Conservation (phyloP, 2,888 invertebrate genomes). For the Meiosimyza platycephala region DNA sequence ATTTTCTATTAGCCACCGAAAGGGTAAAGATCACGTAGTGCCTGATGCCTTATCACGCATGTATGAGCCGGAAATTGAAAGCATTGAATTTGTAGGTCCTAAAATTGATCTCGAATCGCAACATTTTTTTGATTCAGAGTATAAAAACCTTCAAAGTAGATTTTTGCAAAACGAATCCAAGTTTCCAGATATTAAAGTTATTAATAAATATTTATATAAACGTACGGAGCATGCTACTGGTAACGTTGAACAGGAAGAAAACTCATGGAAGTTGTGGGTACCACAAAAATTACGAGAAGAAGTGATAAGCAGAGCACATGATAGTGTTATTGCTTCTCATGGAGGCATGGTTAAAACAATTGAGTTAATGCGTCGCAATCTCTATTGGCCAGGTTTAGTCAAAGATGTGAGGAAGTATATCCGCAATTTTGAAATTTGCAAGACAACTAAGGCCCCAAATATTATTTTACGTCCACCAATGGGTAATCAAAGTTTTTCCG, state of each 20-base stretch:
- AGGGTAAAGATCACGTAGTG: background rate
- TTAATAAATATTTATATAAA: constrained; percentile 29
- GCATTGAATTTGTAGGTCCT: background rate
- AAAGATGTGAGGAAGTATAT: constrained; percentile 24
- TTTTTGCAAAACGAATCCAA: background rate
- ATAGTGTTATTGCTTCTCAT: constrained; percentile 19
- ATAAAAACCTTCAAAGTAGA: background rate
- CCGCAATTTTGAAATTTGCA: constrained; percentile 26
- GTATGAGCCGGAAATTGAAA: background rate
- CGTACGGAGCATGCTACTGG: constrained; percentile 27
- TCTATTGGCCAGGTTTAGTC: constrained; percentile 28
- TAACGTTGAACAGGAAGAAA: background rate
- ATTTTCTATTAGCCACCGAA: constrained; percentile 4
- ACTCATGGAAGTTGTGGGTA: constrained; percentile 37
- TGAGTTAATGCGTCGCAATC: constrained; percentile 24
- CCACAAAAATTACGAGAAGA: constrained; percentile 6
- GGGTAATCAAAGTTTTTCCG: too few relatives aligned
- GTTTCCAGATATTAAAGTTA: constrained; percentile 33
- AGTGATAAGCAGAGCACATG: constrained; percentile 17
- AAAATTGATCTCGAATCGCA: constrained; percentile 1
- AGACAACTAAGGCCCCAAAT: constrained; percentile 26
- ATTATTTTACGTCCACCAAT: constrained; percentile 19
- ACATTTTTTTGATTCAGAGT: constrained; percentile 4
- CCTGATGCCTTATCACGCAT: background rate
- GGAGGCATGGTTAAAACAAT: constrained; percentile 34